Percentiles rank a stretch among this genome's conserved stretches.
Evolutionary conservation across 2,888 invertebrate genomes (phyloP).

Genomic region (Cheilosia scutellata): DNA sequence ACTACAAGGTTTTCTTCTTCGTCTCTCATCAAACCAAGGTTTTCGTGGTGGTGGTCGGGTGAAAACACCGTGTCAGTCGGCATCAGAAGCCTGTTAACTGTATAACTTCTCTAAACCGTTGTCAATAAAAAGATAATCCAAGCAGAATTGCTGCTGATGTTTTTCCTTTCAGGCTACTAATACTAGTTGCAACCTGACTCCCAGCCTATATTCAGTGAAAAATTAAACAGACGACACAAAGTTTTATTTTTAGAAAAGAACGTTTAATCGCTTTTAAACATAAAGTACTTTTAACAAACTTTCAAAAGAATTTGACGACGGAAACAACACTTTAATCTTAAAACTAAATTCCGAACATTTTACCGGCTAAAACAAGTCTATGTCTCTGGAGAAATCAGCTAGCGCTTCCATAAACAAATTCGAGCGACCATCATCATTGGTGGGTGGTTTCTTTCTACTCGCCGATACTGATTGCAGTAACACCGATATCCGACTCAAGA

Average conservation of each 20-base stretch:
- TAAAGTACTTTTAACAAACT: slow-evolving; percentile 24
- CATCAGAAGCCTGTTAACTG: no score
- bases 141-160: no score
- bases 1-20: no score
- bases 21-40: no score
- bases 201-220: background rate
- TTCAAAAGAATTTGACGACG: slow-evolving; percentile 20
- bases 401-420: slow-evolving; percentile 83
- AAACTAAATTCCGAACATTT: slow-evolving; percentile 12
- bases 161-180: no score
- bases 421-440: slow-evolving; percentile 80
- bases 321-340: slow-evolving; percentile 10
- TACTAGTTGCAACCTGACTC: background rate
- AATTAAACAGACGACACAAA: background rate
- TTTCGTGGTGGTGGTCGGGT: no score
- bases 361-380: slow-evolving; percentile 80
- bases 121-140: no score
- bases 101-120: no score
- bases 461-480: slow-evolving; percentile 78
- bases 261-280: slow-evolving; percentile 61
- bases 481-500: slow-evolving; percentile 79
- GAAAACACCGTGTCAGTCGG: no score
- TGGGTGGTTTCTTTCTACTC: slow-evolving; percentile 28
- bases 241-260: slow-evolving; percentile 27
- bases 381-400: slow-evolving; percentile 82